Conservation (phyloP, 2,113 vertebrate species). For the Pleuronectes platessa region DNA sequence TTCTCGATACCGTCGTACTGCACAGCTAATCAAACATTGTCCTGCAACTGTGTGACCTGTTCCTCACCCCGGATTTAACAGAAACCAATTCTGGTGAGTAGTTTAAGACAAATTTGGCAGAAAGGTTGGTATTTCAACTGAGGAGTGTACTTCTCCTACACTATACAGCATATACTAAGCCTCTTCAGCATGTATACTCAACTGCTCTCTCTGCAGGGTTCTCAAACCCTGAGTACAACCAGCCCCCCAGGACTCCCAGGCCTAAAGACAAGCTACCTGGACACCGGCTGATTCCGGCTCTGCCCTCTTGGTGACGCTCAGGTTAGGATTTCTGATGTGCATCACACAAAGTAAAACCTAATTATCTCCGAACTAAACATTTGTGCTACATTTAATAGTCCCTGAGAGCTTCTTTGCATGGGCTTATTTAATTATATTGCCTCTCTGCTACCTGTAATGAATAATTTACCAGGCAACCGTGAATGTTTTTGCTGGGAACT, state of each 20-base stretch:
- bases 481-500: slow-evolving; percentile 54
- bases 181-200: slow-evolving; percentile 7
- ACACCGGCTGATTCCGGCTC: slow-evolving; percentile 32
- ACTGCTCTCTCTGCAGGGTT: background rate
- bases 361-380: slow-evolving; percentile 70
- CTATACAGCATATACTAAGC: slow-evolving; percentile 14
- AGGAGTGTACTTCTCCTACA: slow-evolving; percentile 13
- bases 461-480: slow-evolving; percentile 60
- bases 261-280: slow-evolving; percentile 31
- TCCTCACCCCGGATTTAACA: slow-evolving; percentile 8
- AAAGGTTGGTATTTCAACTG: slow-evolving; percentile 9
- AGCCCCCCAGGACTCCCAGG: background rate
- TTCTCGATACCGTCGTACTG: slow-evolving; percentile 16
- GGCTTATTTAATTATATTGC: slow-evolving; percentile 69
- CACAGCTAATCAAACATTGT: slow-evolving; percentile 21
- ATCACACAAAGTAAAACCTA: slow-evolving; percentile 62
- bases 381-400: slow-evolving; percentile 64
- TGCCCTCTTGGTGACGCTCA: slow-evolving; percentile 18
- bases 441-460: slow-evolving; percentile 62
- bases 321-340: slow-evolving; percentile 48
- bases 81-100: slow-evolving; percentile 22
- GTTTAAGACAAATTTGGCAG: slow-evolving; percentile 17
- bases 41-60: slow-evolving; percentile 8
- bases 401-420: slow-evolving; percentile 64
- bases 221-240: background rate